Evolutionary conservation across 2,113 vertebrate species (phyloP).

Genomic region (Caranx melampygus): DNA sequence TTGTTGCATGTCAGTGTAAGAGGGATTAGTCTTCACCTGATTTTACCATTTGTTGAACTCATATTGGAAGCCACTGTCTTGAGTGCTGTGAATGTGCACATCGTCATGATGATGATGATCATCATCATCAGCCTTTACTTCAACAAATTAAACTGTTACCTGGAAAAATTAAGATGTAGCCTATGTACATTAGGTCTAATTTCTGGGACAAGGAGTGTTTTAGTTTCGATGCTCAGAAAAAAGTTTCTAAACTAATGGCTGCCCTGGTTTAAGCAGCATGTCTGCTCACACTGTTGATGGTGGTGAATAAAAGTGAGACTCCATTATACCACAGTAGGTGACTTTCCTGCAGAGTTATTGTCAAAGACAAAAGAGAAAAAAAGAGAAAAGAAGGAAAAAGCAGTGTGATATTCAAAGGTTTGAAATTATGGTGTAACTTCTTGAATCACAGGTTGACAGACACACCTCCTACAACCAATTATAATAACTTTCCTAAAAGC

Average conservation of each 20-base stretch:
- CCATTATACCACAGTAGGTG: not conserved
- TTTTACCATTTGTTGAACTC: not conserved
- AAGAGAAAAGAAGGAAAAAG: not conserved
- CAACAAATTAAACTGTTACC: not conserved
- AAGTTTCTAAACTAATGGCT: conserved; percentile 7
- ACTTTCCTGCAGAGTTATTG: not conserved
- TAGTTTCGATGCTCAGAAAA: not conserved
- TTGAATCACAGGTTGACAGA: conserved; percentile 38
- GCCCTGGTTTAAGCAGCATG: conserved; percentile 15
- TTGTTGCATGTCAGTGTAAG: not conserved
- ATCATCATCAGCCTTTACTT: not conserved
- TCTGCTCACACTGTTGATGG: not conserved
- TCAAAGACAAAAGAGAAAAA: not conserved
- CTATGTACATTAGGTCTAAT: not conserved
- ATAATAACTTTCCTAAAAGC: conserved; percentile 22
- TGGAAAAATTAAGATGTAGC: conserved; percentile 2
- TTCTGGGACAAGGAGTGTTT: conserved; percentile 9
- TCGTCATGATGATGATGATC: too few species aligned
- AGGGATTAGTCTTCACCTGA: not conserved
- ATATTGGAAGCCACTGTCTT: not conserved
- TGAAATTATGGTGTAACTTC: conserved; percentile 16
- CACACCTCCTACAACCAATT: conserved; percentile 20
- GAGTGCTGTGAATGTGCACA: not conserved
- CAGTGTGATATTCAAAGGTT: not conserved
- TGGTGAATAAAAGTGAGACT: conserved; percentile 2